phyloP scores from a whole-genome alignment of 2,797 vertebrate genomes.

The Xenopus petersii region DNA sequence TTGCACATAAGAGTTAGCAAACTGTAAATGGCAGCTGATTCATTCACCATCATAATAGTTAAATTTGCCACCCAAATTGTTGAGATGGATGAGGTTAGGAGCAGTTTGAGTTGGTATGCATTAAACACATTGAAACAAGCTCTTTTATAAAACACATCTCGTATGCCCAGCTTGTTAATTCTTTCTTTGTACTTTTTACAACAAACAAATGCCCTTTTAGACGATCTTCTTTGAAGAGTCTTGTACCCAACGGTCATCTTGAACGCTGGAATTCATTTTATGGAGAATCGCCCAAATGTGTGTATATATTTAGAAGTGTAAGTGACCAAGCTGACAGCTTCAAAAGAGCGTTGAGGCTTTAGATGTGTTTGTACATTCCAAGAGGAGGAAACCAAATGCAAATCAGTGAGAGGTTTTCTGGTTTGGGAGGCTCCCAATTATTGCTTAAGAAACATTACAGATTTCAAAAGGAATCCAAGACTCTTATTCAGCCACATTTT shows the following conservation, averaged over 20 bases:
- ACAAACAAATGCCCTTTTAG: neutral
- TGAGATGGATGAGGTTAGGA: too few species aligned
- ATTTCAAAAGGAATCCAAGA: constrained; percentile 25
- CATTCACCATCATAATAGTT: too few species aligned
- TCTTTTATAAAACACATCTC: too few species aligned
- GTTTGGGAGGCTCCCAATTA: constrained; percentile 21
- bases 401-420: constrained; percentile 21
- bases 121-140: too few species aligned
- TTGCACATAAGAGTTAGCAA: too few species aligned
- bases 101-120: too few species aligned
- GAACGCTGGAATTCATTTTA: neutral
- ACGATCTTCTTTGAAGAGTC: neutral
- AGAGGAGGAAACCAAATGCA: constrained; percentile 31
- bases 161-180: neutral
- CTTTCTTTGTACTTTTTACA: neutral
- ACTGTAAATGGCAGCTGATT: too few species aligned
- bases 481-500: constrained; percentile 13
- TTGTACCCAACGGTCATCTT: neutral
- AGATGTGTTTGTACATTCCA: constrained; percentile 19
- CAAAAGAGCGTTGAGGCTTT: constrained; percentile 2
- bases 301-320: too few species aligned
- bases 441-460: constrained; percentile 39
- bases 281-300: too few species aligned
- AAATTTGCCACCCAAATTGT: too few species aligned
- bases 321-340: neutral